Evolutionary conservation across 2,113 vertebrate genomes (phyloP), one percentile per base, ranked within the genome.

Genomic region (Zosterops lateralis): DNA sequence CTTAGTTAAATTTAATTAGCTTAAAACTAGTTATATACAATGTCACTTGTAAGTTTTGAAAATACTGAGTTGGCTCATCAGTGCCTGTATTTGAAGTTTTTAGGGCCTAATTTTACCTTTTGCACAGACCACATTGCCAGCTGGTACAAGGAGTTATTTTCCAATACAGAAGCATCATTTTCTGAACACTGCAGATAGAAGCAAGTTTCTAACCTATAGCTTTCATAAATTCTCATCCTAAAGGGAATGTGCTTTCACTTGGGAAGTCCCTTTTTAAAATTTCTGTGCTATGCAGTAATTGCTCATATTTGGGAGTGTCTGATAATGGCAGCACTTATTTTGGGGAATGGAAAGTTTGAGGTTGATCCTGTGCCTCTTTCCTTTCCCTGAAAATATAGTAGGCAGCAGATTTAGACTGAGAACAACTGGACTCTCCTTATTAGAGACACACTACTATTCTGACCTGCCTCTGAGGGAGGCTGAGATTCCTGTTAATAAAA

Each of bases 121-220:
- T 79, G 22, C 19, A 34, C 20, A n/a, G 38, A 70, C 8, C 62
- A 58, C 0, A 0, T 57, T 79, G n/a, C 36, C 17, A 47, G 0
- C 24, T 32, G 22, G 2, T 14, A 12, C 14, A 9, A 3, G 3
- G 18, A 84, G 18, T 16, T 42, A 9, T 74, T 58, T 81, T 77
- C 53, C 26, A 45, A 17, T 60, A 47, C 8, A 16, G 24, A 58
- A 28, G 3, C 9, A 36, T 15, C 0, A 1, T 38, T 90, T 82
- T 71, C 31, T 68, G 32, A 51, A 34, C 0, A 0, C 26, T 68
- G 45, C 19, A 28, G 60, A 38, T 22, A 73, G 31, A 32, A 74
- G 6, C 1, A 6, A 68, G 17, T 47, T 73, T 44, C 53, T 84
- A 38, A 67, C 32, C 11, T 44, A 3, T 11, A 36, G 14, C 40